These are phyloP conservation scores for Cerceris rybyensis DNA, from an alignment of 2,888 invertebrate genomes.

Conservation along the genomic window DNA sequence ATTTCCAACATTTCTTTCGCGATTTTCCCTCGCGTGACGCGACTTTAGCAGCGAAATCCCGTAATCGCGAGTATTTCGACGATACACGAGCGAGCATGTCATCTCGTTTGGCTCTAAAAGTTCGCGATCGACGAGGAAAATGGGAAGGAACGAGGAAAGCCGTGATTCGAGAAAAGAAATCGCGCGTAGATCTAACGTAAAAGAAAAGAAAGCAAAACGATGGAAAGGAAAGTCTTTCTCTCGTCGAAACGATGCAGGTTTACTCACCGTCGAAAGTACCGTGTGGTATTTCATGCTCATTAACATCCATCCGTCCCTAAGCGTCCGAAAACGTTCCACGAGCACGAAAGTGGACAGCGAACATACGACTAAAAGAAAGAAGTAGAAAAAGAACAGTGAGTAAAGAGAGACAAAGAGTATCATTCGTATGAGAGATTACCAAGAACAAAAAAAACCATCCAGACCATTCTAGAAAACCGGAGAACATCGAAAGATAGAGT, in stretches of 20 bases:
- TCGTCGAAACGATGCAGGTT: no score
- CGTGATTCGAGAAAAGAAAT: background rate
- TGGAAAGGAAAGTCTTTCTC: background rate
- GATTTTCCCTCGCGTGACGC: background rate
- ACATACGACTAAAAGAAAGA: background rate
- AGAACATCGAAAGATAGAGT: background rate
- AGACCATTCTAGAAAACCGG: background rate
- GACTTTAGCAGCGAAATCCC: background rate
- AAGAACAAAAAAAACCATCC: background rate
- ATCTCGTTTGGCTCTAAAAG: background rate
- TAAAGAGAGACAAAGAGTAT: background rate
- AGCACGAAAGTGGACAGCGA: background rate
- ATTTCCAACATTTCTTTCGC: no score
- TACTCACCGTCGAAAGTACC: background rate
- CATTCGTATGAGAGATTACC: slow-evolving; percentile 6
- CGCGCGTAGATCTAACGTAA: background rate
- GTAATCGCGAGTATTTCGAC: slow-evolving; percentile 1
- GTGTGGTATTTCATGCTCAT: background rate
- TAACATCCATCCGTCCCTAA: background rate
- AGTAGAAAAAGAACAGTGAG: background rate
- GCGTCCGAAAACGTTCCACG: background rate
- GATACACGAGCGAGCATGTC: slow-evolving; percentile 34
- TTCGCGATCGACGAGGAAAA: slow-evolving; percentile 4
- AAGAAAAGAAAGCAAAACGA: background rate
- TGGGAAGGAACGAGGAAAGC: slow-evolving; percentile 1